Evolutionary conservation across 2,113 vertebrate species (phyloP).

Genomic region (Sialia sialis): DNA sequence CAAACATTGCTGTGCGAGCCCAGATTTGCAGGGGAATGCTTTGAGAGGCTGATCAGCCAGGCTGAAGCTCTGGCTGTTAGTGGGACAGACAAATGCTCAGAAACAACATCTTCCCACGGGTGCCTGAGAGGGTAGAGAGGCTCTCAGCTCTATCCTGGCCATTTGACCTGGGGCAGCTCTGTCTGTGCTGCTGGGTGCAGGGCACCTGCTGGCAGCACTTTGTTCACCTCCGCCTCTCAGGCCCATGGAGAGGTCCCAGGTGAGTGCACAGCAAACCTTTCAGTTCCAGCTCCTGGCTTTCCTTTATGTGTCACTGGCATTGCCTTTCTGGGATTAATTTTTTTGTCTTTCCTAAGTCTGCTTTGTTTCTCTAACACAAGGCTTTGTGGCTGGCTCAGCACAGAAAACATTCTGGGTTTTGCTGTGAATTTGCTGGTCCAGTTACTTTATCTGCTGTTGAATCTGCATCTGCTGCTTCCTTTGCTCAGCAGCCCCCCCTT

Average conservation of each 20-base stretch:
- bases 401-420: not conserved
- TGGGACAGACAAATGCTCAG: not conserved
- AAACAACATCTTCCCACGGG: accelerated
- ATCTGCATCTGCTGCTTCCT: not conserved
- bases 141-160: accelerated
- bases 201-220: not conserved
- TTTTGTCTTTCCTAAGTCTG: not conserved
- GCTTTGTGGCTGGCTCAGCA: not conserved
- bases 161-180: accelerated
- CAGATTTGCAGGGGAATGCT: accelerated
- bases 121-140: not conserved
- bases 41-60: not conserved
- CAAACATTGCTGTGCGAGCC: not conserved
- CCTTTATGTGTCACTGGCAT: not conserved
- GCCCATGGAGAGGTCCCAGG: not conserved
- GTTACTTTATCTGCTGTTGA: not conserved
- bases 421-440: not conserved
- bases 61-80: not conserved
- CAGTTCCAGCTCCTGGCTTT: not conserved
- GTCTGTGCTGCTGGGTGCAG: not conserved
- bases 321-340: not conserved
- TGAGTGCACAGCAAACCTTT: accelerated
- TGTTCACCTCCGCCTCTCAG: not conserved
- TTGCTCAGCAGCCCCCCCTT: not conserved
- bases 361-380: not conserved